phyloP scores from a whole-genome alignment of 2,888 invertebrate species.

The Eucriotettix oculatus region DNA sequence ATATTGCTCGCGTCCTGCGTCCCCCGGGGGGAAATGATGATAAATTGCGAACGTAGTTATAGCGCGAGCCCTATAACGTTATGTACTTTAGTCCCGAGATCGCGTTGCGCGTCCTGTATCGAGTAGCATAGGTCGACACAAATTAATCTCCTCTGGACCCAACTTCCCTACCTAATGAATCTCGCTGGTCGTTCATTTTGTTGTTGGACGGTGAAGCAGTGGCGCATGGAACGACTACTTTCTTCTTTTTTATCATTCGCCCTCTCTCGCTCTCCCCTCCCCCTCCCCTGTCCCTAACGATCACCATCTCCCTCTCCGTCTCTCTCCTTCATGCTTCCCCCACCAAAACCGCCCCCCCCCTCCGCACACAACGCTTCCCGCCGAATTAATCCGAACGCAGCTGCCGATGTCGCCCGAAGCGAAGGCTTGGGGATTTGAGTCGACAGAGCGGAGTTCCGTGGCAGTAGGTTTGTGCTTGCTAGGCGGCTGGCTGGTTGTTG shows the following conservation, averaged over 20 bases:
- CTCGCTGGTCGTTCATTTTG: conserved; percentile 5
- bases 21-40: background rate
- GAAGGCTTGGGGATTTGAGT: conserved; percentile 10
- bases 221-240: conserved; percentile 7
- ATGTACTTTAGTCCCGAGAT: background rate
- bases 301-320: conserved; percentile 1
- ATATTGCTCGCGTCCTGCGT: background rate
- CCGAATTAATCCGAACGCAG: conserved; percentile 11
- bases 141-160: conserved; percentile 8
- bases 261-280: background rate
- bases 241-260: conserved; percentile 1
- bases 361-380: background rate
- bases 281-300: background rate
- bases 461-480: conserved; percentile 12
- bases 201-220: conserved; percentile 7
- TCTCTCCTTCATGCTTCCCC: conserved; percentile 2
- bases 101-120: background rate
- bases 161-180: conserved; percentile 1
- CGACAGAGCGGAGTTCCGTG: conserved; percentile 4
- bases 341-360: no score
- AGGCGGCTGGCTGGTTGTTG: conserved; percentile 9
- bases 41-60: background rate
- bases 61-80: background rate
- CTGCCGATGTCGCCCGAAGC: conserved; percentile 9
- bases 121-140: background rate